phyloP scores from a whole-genome alignment of 2,797 vertebrate genomes.

The Poeciliopsis gracilis region DNA sequence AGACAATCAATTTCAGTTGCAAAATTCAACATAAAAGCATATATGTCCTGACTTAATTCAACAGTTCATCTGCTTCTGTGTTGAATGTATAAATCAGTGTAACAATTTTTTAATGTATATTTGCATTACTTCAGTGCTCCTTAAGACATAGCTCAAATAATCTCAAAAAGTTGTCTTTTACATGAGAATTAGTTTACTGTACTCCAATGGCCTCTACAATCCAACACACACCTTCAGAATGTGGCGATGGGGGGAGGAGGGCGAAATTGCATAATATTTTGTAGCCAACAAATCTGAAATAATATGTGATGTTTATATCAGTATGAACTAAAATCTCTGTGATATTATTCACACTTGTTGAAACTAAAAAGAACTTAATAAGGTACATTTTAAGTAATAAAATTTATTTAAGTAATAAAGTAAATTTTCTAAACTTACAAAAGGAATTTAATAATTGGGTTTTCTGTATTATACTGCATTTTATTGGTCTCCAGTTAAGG shows the following conservation, averaged over 20 bases:
- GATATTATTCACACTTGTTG: background rate
- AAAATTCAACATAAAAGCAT: background rate
- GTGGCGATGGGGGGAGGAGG: accelerated
- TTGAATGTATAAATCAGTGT: background rate
- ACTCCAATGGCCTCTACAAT: background rate
- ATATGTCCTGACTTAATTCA: background rate
- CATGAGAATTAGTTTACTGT: background rate
- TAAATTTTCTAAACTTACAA: background rate
- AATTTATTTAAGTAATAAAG: background rate
- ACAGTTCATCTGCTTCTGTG: background rate
- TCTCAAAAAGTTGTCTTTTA: background rate
- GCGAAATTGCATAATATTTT: background rate
- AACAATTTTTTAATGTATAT: background rate
- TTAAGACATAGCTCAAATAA: background rate
- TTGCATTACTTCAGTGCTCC: background rate
- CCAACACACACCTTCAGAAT: background rate
- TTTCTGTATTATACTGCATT: background rate
- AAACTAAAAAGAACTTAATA: background rate
- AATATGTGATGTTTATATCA: background rate
- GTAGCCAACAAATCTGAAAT: background rate
- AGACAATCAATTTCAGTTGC: background rate
- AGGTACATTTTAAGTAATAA: no score
- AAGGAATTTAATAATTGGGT: background rate
- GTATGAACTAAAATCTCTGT: background rate
- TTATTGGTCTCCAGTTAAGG: background rate